These are phyloP conservation scores for Leucosticte australis DNA, from an alignment of 2,113 vertebrate species.

Conservation along the genomic window DNA sequence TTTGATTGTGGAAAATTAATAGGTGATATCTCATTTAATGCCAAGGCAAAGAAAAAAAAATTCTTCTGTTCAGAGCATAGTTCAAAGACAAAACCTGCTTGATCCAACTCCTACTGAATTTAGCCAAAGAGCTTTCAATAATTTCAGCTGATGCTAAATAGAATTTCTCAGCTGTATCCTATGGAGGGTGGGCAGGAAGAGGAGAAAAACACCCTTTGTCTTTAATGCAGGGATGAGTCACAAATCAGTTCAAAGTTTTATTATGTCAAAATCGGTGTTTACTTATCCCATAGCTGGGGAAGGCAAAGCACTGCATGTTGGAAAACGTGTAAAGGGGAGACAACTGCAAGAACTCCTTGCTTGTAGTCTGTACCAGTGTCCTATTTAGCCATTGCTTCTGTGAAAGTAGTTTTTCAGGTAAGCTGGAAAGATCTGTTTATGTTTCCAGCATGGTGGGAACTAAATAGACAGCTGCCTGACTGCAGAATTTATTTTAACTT, in stretches of 20 bases:
- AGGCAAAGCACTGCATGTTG: neutral
- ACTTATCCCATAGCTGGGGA: neutral
- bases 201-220: neutral
- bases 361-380: neutral
- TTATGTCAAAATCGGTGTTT: neutral
- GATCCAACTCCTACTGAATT: neutral
- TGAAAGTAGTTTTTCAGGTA: neutral
- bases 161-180: neutral
- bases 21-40: neutral
- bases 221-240: neutral
- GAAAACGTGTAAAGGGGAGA: neutral
- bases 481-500: neutral
- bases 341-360: neutral
- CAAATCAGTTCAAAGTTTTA: neutral
- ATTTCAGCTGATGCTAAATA: neutral
- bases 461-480: neutral
- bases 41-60: neutral
- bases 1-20: conserved; percentile 18
- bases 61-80: neutral
- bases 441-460: neutral
- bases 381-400: neutral
- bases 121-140: neutral
- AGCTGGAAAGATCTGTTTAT: neutral
- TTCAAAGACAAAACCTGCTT: conserved; percentile 26
- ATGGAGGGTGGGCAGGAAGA: neutral